A percentile compares a stretch with the other conserved stretches of the same genome.
Conservation (phyloP, 2,888 invertebrate species). For the Lasioglossum lativentre region DNA sequence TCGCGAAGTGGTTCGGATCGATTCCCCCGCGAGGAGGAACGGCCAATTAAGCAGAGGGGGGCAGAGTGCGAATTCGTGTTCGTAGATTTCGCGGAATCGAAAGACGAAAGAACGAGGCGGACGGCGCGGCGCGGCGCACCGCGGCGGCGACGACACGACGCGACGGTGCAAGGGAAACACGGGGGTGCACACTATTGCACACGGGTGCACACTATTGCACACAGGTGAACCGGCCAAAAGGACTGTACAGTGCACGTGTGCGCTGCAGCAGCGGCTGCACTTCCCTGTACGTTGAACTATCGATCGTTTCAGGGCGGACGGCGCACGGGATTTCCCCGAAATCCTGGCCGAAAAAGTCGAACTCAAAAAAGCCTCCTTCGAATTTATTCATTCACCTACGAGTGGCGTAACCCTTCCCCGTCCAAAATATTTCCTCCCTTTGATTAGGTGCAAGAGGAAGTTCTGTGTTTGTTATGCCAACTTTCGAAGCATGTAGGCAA, state of each 20-base stretch:
- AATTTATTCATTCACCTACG: not conserved
- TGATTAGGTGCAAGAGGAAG: no score
- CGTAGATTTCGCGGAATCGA: slow-evolving; percentile 33
- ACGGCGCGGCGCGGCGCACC: not conserved
- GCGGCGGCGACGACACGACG: no score
- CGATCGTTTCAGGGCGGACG: slow-evolving; percentile 74
- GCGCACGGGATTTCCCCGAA: not conserved
- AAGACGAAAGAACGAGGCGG: slow-evolving; percentile 7
- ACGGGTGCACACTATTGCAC: slow-evolving; percentile 3
- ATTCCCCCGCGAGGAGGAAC: not conserved
- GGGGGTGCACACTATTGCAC: not conserved
- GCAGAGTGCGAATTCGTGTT: slow-evolving; percentile 30
- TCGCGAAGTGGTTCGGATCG: not conserved
- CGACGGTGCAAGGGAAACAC: not conserved
- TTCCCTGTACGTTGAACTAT: slow-evolving; percentile 83
- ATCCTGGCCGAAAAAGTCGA: not conserved
- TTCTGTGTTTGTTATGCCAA: no score
- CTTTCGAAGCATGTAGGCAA: no score
- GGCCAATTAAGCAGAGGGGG: slow-evolving; percentile 21
- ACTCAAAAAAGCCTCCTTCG: not conserved
- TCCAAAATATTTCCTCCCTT: no score
- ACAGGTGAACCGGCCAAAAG: slow-evolving; percentile 44
- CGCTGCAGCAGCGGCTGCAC: slow-evolving; percentile 69
- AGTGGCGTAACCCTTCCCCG: no score
- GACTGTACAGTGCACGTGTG: slow-evolving; percentile 60